Conservation (phyloP, 2,113 vertebrate genomes). For the Bufo bufo region DNA sequence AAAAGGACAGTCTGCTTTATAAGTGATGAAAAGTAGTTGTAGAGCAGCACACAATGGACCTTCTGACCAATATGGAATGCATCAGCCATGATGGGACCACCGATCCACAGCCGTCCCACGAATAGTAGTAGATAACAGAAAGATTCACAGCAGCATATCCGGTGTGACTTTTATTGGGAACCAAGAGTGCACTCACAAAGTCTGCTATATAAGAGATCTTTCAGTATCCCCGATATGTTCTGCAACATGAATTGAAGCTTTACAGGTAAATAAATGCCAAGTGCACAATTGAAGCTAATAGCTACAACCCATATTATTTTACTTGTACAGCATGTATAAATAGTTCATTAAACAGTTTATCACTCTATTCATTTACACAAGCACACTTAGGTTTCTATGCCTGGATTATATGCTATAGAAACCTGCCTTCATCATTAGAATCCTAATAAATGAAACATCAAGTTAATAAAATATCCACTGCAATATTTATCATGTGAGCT, state of each 20-base stretch:
- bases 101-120: no score
- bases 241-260: not conserved
- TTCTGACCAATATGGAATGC: no score
- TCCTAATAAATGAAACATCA: constrained; percentile 4
- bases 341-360: not conserved
- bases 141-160: no score
- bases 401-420: not conserved
- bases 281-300: not conserved
- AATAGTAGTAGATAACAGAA: no score
- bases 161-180: no score
- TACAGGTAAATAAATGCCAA: not conserved
- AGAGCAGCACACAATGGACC: no score
- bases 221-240: not conserved
- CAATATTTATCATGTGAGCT: not conserved
- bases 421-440: not conserved
- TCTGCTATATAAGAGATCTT: no score
- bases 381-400: not conserved
- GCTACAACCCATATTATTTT: not conserved
- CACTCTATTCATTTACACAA: not conserved
- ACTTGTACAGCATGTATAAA: not conserved
- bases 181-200: no score
- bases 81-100: no score
- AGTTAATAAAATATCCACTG: not conserved
- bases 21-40: no score
- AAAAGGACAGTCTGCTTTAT: no score